A percentile compares a stretch with the other conserved stretches of the same genome.
phyloP scores from a whole-genome alignment of 2,113 vertebrate genomes.

The Peucedramus taeniatus region DNA sequence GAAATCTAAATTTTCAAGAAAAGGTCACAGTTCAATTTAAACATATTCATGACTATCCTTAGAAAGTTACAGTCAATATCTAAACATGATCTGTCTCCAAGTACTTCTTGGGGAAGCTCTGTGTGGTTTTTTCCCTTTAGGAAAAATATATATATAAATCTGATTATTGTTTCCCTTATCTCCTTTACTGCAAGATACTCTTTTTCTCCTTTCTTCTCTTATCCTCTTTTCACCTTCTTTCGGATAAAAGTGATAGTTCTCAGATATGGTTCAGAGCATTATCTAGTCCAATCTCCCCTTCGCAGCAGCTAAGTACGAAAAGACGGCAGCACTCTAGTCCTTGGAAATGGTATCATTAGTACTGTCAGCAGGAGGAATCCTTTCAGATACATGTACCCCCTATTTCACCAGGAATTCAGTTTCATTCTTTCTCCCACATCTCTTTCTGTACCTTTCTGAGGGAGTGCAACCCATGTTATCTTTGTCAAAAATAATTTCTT shows the following conservation, averaged over 20 bases:
- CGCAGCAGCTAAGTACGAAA: not conserved
- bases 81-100: not conserved
- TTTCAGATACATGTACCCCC: not conserved
- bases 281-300: not conserved
- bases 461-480: not conserved
- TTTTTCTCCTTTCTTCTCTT: not conserved
- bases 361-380: not conserved
- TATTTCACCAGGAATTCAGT: not conserved
- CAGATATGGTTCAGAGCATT: slow-evolving; percentile 5
- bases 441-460: slow-evolving; percentile 8
- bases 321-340: slow-evolving; percentile 17
- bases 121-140: not conserved
- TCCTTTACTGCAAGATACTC: not conserved
- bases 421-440: not conserved
- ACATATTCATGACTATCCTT: not conserved
- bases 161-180: not conserved
- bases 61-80: not conserved
- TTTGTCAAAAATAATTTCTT: not conserved
- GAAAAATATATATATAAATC: not conserved
- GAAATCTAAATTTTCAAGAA: not conserved
- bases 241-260: slow-evolving; percentile 5
- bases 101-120: not conserved
- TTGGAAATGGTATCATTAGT: slow-evolving; percentile 5
- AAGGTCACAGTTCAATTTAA: not conserved
- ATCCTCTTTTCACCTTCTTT: slow-evolving; percentile 18